Base-by-base conservation (phyloP, 1,140 invertebrate species). In the Drosophila bocki region DNA sequence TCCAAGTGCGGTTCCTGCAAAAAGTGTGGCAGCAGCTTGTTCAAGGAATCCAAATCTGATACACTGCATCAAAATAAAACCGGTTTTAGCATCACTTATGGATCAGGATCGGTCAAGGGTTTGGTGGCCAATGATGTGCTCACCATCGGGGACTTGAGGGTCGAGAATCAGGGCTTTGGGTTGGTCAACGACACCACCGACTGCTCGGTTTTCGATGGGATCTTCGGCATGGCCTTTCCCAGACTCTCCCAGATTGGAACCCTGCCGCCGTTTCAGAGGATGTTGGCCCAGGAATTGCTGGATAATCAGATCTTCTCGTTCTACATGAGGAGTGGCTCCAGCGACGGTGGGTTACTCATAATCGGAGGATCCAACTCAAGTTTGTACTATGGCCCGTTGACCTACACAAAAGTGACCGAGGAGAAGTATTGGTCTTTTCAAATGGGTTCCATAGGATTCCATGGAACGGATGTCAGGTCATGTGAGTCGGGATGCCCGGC, bases 1-100 rank as follows among this genome's bases (percentile, higher is more conserved):
- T 68, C 58, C 0, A 51, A 75, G 15, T 91, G 88, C 45, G 77
- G 93, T 32, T 95, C 99, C 19, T 93, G 94, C 65, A 93, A 99
- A 94, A 97, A 97, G 8, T 99, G 99, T 94, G 99, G 97, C 17
- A 99, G 99, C 94, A 98, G 98, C 1, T 93, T 97, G 4, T 96
- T 95, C 79, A 98, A 99, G 93, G n/a, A 33, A 6, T 35, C 69
- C n/a, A 42, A 47, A 17, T 72, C 69, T 2, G 57, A 58, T 13
- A 15, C 68, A 0, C 35, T 72, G 5, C 44, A 11, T 13, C 11
- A 51, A 3, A 71, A 33, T 11, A 15, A 15, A 8, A 22, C 11
- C 1, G 19, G 37, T 0, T 72, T 72, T 9, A 59, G 42, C 29
- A 72, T 72, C 8, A 72, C 67, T 7, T 72, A 72, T 12, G 69